A percentile compares a stretch with the other conserved stretches of the same genome.
phyloP scores from a whole-genome alignment of 2,113 vertebrate genomes.

The Gnathonemus longibarbis region DNA sequence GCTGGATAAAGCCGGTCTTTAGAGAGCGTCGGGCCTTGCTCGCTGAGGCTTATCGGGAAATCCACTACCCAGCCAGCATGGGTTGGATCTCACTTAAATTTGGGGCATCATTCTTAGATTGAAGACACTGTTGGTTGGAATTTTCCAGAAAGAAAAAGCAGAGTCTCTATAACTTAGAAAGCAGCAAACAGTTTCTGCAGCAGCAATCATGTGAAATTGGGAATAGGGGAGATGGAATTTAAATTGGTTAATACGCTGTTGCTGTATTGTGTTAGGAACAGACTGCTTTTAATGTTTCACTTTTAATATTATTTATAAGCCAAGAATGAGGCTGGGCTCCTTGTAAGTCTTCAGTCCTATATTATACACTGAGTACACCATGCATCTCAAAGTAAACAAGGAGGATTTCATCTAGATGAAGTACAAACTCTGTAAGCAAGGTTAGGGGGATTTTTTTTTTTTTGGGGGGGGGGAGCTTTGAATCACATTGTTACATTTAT shows the following conservation, averaged over 20 bases:
- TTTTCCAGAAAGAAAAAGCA: neutral
- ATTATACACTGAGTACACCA: neutral
- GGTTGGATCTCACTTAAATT: neutral
- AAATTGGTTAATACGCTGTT: neutral
- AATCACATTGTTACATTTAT: neutral
- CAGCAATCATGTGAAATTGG: neutral
- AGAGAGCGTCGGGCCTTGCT: neutral
- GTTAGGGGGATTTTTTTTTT: neutral
- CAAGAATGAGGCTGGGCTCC: neutral
- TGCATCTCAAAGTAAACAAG: neutral
- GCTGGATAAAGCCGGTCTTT: neutral
- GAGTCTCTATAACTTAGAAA: neutral
- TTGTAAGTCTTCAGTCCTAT: neutral
- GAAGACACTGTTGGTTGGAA: neutral
- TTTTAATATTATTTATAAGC: neutral
- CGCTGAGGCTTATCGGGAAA: neutral
- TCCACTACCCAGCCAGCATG: neutral
- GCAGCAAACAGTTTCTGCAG: neutral
- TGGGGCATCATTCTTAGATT: neutral
- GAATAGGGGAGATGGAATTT: neutral
- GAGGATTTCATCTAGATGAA: neutral
- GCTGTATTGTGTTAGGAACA: neutral
- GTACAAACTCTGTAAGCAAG: neutral
- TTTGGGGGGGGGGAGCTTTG: neutral
- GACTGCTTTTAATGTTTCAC: neutral